Evolutionary conservation across 1,140 invertebrate genomes (phyloP), one percentile per base, ranked within the genome.

Genomic region (Diprion similis): DNA sequence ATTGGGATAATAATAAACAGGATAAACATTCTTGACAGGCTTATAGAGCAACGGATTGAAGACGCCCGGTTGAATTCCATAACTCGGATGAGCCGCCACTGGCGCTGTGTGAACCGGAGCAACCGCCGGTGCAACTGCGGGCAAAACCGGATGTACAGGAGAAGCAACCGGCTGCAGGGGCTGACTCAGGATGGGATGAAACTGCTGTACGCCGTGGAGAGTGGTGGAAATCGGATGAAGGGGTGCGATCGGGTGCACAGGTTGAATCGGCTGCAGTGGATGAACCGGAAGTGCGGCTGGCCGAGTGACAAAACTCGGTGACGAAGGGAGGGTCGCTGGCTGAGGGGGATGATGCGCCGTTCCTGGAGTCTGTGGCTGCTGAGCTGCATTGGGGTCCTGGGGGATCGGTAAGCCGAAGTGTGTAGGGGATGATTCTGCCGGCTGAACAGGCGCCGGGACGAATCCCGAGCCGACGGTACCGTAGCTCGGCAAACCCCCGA

Each of bases 331-430:
- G 66, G 18, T 10, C 37, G 72, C 59, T 68, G 70, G n/a, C 37
- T 46, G 64, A 18, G 59, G n/a, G 59, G 19, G 17, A 67, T 13
- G 64, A 66, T 66, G 9, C 65, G 73, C 17, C 71, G 73, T 17
- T 68, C 51, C 10, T n/a, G 75, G 75, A 0, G 45, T 70, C 7
- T 66, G 68, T 11, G 67, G 37, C 15, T 71, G 47, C 47, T 66
- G n/a, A 68, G 51, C 11, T 17, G 10, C 67, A 8, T 0, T 70
- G 64, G 69, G 70, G 45, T 75, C 48, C 19, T 70, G 76, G 8
- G 84, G 83, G 65, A 88, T 82, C 6, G 86, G 85, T 66, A 87
- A 74, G 0, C 76, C 79, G 45, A 87, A 87, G 17, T 87, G 82
- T 13, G 85, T 88, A 4, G 66, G 85, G 71, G 73, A 78, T 8